These are phyloP conservation scores for Hestina assimilis DNA, from an alignment of 1,140 invertebrate species.

Conservation along the genomic window DNA sequence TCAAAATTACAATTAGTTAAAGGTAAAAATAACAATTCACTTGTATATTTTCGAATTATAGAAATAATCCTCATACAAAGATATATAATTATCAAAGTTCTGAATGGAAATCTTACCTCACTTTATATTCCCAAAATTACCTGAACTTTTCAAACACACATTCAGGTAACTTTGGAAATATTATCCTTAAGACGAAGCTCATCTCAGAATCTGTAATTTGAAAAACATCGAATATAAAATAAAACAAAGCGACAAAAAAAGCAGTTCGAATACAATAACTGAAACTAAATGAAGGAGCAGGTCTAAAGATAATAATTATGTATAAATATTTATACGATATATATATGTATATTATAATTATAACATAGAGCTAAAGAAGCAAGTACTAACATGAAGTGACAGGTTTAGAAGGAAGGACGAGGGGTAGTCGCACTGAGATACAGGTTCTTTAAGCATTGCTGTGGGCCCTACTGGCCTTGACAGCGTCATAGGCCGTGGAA, in stretches of 20 bases:
- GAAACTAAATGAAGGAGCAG: background rate
- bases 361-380: background rate
- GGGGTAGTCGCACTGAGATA: too few species aligned
- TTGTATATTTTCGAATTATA: too few species aligned
- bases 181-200: slow-evolving; percentile 4
- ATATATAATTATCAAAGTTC: background rate
- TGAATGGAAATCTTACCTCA: slow-evolving; percentile 12
- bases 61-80: background rate
- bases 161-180: slow-evolving; percentile 21
- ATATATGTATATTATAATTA: background rate
- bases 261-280: slow-evolving; percentile 1
- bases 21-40: too few species aligned
- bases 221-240: slow-evolving; percentile 11
- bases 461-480: too few species aligned
- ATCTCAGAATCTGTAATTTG: slow-evolving; percentile 18
- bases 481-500: too few species aligned
- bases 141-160: background rate
- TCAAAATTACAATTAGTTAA: too few species aligned
- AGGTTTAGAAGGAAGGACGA: too few species aligned
- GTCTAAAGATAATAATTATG: too few species aligned
- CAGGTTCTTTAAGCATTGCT: too few species aligned
- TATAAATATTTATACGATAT: background rate
- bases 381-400: background rate
- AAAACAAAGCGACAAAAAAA: slow-evolving; percentile 9
- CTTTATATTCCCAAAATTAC: slow-evolving; percentile 23